Base-by-base conservation (phyloP, 2,113 vertebrate species). In the Pteropus alecto region DNA sequence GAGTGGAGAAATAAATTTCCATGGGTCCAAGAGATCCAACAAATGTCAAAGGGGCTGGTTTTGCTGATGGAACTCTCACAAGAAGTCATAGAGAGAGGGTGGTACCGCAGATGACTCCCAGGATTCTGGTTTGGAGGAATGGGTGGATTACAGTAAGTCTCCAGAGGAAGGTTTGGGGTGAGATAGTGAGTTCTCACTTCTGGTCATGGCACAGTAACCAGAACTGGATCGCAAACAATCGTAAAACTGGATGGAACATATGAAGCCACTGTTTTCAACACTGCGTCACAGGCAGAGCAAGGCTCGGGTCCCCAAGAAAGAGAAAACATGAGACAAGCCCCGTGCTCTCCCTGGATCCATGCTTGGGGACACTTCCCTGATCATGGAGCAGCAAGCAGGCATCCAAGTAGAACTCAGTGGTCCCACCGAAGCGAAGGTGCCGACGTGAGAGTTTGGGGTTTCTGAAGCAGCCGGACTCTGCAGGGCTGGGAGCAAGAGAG, bases 1-100 rank as follows among this genome's bases (percentile, higher is more conserved):
- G 6, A 30, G 24, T 0, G 0, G 33, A 24, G 58, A n/a, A 48
- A 65, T 48, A 51, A 30, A 58, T n/a, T 12, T 15, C 0, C 0
- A 28, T n/a, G 13, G 48, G 35, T 11, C 2, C 30, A 3, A 41
- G 46, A 26, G 51, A 22, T 24, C 84, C 46, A 16, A 0, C 0
- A 28, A 43, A 38, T 7, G 30, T 48, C n/a, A 14, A 67, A 24
- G 13, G 30, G 78, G 7, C 51, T 5, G 1, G 1, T 9, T 18
- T 12, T 77, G 54, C 41, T 18, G 18, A 60, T 43, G 51, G 83
- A 9, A n/a, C 0, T 0, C 35, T 30, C 8, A 3, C 6, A 9
- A 15, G 56, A 21, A 28, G 13, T 10, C 65, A n/a, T 0, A 9
- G 21, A 63, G n/a, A 14, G n/a, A 14, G 6, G 16, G 58, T 8